These are phyloP conservation scores for Sarcophilus harrisii DNA, from an alignment of 2,797 vertebrate species.

Conservation along the genomic window DNA sequence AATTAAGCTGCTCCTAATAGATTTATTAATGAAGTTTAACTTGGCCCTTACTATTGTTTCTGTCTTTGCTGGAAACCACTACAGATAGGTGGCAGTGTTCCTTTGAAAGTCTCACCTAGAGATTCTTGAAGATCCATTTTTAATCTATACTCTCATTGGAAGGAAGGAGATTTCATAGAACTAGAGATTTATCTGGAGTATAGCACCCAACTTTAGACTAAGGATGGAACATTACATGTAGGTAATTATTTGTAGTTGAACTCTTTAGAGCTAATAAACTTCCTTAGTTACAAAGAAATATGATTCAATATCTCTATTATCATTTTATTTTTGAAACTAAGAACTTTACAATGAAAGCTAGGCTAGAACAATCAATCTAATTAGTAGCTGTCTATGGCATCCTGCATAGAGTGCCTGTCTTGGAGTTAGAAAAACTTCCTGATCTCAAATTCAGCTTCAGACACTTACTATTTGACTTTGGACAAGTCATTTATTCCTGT, in stretches of 20 bases:
- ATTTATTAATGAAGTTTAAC: not conserved
- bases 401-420: not conserved
- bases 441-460: not conserved
- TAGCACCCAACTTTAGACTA: not conserved
- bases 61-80: too few species aligned
- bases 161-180: not conserved
- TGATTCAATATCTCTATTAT: not conserved
- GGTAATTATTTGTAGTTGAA: not conserved
- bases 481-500: not conserved
- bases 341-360: not conserved
- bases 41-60: not conserved
- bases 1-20: not conserved
- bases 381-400: not conserved
- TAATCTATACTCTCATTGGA: not conserved
- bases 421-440: not conserved
- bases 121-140: not conserved
- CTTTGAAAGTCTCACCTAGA: not conserved
- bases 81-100: not conserved
- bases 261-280: not conserved
- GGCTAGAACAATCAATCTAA: not conserved
- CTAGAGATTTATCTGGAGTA: not conserved
- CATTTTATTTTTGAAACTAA: not conserved
- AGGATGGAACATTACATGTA: not conserved
- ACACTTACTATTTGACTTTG: not conserved
- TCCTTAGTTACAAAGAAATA: not conserved